Evolutionary conservation across 2,113 vertebrate genomes (phyloP).

Genomic region (Myotis brandtii): DNA sequence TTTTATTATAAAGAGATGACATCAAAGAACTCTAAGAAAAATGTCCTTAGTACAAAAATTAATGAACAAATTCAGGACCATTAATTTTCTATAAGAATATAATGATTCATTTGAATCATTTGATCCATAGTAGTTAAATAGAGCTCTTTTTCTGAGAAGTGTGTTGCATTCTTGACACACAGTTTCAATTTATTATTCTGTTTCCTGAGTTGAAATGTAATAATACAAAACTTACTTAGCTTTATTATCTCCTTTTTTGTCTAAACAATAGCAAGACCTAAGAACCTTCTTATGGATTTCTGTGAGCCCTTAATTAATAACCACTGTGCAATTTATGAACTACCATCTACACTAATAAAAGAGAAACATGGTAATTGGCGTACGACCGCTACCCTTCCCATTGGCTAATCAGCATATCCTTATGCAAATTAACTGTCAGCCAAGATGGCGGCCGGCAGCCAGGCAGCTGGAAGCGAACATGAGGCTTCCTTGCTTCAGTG

Average conservation of each 20-base stretch:
- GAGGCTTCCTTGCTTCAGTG: no score
- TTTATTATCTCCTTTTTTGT: background rate
- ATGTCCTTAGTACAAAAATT: background rate
- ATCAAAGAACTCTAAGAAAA: slow-evolving; percentile 21
- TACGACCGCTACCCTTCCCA: no score
- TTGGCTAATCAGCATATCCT: no score
- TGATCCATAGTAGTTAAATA: slow-evolving; percentile 20
- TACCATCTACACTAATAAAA: no score
- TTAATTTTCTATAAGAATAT: background rate
- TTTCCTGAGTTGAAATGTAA: slow-evolving; percentile 8
- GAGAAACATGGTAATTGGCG: no score
- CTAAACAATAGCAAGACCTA: background rate
- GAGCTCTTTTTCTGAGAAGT: slow-evolving; percentile 23
- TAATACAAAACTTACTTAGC: background rate
- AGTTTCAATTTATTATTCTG: slow-evolving; percentile 14
- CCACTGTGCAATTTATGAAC: background rate
- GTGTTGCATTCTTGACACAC: background rate
- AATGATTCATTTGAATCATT: slow-evolving; percentile 36
- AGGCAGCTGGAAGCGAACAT: no score
- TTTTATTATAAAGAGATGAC: slow-evolving; percentile 48
- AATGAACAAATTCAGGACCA: background rate
- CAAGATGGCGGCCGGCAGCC: no score
- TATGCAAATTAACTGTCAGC: no score
- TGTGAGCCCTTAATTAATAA: background rate
- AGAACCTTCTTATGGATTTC: background rate